Evolutionary conservation across 1,140 invertebrate genomes (phyloP).

Genomic region (Ctenoplectra terminalis): DNA sequence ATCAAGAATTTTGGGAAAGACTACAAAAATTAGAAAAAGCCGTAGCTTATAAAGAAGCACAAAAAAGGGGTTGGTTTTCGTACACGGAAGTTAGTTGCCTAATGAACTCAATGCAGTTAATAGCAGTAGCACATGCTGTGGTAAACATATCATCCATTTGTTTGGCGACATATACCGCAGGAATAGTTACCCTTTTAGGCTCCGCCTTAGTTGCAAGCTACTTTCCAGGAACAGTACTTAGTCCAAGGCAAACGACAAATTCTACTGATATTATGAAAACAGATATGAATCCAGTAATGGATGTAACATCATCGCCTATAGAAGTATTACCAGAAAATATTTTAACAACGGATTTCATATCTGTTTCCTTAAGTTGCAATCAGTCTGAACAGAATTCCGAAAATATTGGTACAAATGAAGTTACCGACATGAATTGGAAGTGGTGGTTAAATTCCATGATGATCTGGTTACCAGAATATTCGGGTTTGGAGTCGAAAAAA

Average conservation of each 20-base stretch:
- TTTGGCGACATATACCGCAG: slow-evolving; percentile 88
- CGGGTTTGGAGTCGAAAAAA: slow-evolving; percentile 54
- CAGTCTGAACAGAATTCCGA: slow-evolving; percentile 43
- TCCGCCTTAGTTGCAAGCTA: slow-evolving; percentile 87
- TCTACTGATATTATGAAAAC: slow-evolving; percentile 17
- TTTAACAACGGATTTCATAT: slow-evolving; percentile 46
- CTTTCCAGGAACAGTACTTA: slow-evolving; percentile 81
- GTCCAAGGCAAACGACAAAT: slow-evolving; percentile 46
- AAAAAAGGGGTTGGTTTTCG: slow-evolving; percentile 91
- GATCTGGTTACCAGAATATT: slow-evolving; percentile 81
- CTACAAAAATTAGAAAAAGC: slow-evolving; percentile 87
- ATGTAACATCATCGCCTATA: slow-evolving; percentile 15
- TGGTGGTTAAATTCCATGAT: slow-evolving; percentile 82
- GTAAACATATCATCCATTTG: slow-evolving; percentile 86
- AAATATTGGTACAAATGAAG: slow-evolving; percentile 14
- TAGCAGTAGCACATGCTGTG: slow-evolving; percentile 83
- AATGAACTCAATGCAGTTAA: slow-evolving; percentile 83
- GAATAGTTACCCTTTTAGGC: slow-evolving; percentile 88
- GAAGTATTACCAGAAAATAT: slow-evolving; percentile 48
- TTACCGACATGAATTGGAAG: slow-evolving; percentile 73
- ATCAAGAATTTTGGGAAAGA: slow-evolving; percentile 88
- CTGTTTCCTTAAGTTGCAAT: slow-evolving; percentile 37
- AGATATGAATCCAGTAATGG: slow-evolving; percentile 43
- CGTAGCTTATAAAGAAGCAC: slow-evolving; percentile 88
- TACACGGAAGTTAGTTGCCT: slow-evolving; percentile 91